Conservation (phyloP, 1,140 invertebrate genomes). For the Meloidogyne chitwoodi region DNA sequence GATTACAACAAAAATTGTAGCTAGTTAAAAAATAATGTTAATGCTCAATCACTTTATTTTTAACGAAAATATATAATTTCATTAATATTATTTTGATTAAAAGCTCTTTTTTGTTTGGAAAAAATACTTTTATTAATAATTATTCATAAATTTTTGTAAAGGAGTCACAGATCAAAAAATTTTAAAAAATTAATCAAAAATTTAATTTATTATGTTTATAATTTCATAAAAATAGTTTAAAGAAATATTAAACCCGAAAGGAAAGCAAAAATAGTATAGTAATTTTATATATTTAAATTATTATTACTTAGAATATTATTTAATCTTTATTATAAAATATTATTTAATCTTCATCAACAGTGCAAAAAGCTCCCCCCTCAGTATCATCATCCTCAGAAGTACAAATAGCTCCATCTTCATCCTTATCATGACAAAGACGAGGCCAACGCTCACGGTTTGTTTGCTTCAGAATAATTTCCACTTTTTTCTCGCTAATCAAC, state of each 20-base stretch:
- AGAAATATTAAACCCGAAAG: no score
- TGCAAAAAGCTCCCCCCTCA: not conserved
- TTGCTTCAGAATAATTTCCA: slow-evolving; percentile 87
- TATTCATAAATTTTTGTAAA: no score
- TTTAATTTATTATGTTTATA: no score
- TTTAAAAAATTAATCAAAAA: no score
- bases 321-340: not conserved
- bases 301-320: not conserved
- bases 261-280: no score
- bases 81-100: not conserved
- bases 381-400: not conserved
- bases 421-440: not conserved
- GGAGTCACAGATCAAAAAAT: no score
- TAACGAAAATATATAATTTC: not conserved
- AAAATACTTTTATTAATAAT: no score
- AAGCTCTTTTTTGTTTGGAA: no score
- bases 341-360: not conserved
- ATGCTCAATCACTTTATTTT: not conserved
- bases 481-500: slow-evolving; percentile 79
- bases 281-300: no score
- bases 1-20: slow-evolving; percentile 37
- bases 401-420: not conserved
- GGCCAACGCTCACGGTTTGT: slow-evolving; percentile 68
- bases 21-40: slow-evolving; percentile 21
- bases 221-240: no score